Percentiles rank a stretch among this genome's conserved stretches.
These are phyloP conservation scores for Equus quagga DNA, from an alignment of 2,113 vertebrate genomes.

Conservation along the genomic window DNA sequence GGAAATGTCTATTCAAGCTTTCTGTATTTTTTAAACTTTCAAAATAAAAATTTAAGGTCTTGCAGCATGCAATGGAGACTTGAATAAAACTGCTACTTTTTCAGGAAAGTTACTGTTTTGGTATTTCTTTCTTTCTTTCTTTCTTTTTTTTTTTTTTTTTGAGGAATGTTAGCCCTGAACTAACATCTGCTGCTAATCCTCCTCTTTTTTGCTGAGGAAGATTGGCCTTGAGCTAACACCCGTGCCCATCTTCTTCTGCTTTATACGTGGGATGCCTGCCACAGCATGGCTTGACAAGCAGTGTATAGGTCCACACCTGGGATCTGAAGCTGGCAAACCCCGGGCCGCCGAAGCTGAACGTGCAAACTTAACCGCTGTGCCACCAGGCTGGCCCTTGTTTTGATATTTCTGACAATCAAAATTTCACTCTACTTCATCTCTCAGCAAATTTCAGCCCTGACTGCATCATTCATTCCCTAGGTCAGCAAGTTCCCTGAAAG, in stretches of 20 bases:
- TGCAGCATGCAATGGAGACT: not conserved
- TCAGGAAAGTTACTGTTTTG: not conserved
- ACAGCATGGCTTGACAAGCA: too few relatives aligned
- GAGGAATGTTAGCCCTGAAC: too few relatives aligned
- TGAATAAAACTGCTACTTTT: not conserved
- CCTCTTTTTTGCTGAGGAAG: too few relatives aligned
- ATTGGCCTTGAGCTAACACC: too few relatives aligned
- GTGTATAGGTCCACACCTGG: too few relatives aligned
- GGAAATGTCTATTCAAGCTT: not conserved
- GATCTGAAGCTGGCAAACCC: too few relatives aligned
- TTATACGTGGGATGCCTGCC: too few relatives aligned
- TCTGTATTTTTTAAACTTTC: not conserved
- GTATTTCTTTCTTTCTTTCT: not conserved
- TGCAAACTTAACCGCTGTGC: too few relatives aligned
- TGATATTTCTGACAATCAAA: constrained; percentile 20
- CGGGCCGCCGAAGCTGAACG: too few relatives aligned
- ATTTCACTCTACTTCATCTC: constrained; percentile 17
- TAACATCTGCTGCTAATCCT: too few relatives aligned
- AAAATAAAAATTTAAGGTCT: not conserved
- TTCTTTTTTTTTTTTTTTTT: too few relatives aligned
- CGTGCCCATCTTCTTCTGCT: too few relatives aligned
- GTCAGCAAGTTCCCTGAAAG: not conserved
- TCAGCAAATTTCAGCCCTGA: constrained; percentile 31
- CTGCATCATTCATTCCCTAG: not conserved
- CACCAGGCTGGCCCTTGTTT: not conserved